Percentiles rank a stretch among this genome's conserved stretches.
These are phyloP conservation scores for Tachina lurida DNA, from an alignment of 2,888 invertebrate species.

Conservation along the genomic window DNA sequence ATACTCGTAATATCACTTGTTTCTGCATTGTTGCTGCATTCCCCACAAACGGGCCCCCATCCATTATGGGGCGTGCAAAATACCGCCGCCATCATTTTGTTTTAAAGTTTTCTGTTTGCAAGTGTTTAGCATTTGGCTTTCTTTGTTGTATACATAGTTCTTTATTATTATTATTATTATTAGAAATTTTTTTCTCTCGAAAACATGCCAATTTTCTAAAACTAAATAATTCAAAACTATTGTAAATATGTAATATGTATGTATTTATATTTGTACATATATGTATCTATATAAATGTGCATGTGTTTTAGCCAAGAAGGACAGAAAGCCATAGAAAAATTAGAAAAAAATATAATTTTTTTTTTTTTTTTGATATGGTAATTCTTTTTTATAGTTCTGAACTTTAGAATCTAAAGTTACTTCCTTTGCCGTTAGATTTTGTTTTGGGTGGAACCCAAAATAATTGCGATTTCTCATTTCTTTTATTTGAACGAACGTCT, in stretches of 20 bases:
- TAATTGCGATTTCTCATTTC: slow-evolving; percentile 20
- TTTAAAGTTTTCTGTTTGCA: background rate
- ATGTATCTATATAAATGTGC: no score
- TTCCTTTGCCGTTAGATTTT: slow-evolving; percentile 28
- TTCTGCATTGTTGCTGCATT: background rate
- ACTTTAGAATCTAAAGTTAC: no score
- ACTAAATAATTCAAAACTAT: slow-evolving; percentile 69
- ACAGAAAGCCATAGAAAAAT: slow-evolving; percentile 19
- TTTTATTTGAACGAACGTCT: slow-evolving; percentile 1
- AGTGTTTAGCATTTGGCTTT: slow-evolving; percentile 10
- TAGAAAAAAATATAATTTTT: slow-evolving; percentile 4
- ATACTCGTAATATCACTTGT: slow-evolving; percentile 25
- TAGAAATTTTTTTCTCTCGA: slow-evolving; percentile 2
- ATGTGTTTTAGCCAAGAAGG: slow-evolving; percentile 43
- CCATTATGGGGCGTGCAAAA: slow-evolving; percentile 9
- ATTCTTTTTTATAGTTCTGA: slow-evolving; percentile 45
- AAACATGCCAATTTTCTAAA: slow-evolving; percentile 70
- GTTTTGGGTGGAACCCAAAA: slow-evolving; percentile 63
- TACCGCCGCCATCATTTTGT: slow-evolving; percentile 5
- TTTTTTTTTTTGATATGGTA: slow-evolving; percentile 38
- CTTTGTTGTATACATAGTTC: background rate
- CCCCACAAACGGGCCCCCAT: background rate
- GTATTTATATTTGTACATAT: no score
- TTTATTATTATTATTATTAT: no score
- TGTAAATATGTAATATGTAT: slow-evolving; percentile 42